These are phyloP conservation scores for Emys orbicularis DNA, from an alignment of 2,797 vertebrate species.

Conservation along the genomic window DNA sequence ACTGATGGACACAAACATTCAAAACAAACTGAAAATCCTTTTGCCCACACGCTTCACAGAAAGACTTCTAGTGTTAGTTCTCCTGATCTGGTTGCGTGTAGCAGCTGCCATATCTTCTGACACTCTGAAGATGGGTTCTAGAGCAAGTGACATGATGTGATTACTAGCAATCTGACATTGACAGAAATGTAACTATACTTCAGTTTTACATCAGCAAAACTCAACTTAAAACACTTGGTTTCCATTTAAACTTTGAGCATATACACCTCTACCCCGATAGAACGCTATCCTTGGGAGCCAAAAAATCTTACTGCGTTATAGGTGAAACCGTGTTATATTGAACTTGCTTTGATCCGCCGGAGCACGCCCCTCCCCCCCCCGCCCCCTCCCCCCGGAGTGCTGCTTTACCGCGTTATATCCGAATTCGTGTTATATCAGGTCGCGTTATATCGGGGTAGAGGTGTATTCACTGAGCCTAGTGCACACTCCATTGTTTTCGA, in stretches of 20 bases:
- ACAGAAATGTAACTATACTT: neutral
- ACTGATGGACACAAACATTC: neutral
- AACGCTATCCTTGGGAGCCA: no score
- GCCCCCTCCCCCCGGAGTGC: fast-evolving
- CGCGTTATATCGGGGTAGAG: no score
- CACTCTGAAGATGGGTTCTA: neutral
- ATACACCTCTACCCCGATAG: neutral
- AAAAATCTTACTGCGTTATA: no score
- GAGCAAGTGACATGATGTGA: neutral
- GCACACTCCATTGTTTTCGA: neutral
- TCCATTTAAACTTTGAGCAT: neutral
- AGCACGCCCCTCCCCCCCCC: no score
- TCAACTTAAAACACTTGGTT: neutral
- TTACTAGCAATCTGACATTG: neutral
- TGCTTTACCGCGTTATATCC: no score
- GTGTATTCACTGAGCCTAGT: neutral
- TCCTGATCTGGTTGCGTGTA: neutral
- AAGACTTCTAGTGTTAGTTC: neutral
- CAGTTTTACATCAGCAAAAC: neutral
- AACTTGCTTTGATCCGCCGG: no score
- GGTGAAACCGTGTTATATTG: no score
- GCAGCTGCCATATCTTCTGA: neutral
- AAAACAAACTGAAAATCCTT: neutral
- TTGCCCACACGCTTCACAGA: neutral
- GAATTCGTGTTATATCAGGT: no score